phyloP scores from a whole-genome alignment of 2,888 invertebrate species.

The Ashinkailepas kermadecensis region DNA sequence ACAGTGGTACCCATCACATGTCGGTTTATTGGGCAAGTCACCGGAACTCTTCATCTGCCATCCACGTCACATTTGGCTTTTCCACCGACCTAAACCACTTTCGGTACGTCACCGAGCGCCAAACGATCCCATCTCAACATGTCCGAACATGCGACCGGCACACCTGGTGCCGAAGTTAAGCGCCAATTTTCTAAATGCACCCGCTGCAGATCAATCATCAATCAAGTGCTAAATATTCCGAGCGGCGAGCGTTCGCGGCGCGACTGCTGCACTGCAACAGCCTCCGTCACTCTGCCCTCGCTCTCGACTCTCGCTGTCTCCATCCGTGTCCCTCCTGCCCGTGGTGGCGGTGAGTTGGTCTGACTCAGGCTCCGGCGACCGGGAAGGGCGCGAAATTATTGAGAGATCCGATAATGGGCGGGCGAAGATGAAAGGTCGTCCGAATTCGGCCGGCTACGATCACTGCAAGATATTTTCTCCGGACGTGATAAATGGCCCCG shows the following conservation, averaged over 20 bases:
- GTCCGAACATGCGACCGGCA: background rate
- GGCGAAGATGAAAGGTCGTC: slow-evolving; percentile 2
- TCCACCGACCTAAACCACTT: too few species aligned
- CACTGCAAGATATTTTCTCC: background rate
- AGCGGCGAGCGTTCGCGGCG: background rate
- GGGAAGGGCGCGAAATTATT: slow-evolving; percentile 7
- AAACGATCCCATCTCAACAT: too few species aligned
- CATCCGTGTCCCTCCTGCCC: background rate
- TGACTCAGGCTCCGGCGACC: background rate
- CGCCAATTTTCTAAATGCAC: background rate
- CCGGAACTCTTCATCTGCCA: background rate
- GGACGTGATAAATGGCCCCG: slow-evolving; percentile 1
- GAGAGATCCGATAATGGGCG: slow-evolving; percentile 11
- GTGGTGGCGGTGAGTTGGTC: background rate
- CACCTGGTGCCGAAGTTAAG: background rate
- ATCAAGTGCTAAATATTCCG: background rate
- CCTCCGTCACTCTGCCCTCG: too few species aligned
- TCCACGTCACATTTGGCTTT: background rate
- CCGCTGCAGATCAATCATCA: background rate
- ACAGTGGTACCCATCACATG: background rate
- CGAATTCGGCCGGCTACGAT: slow-evolving; percentile 5
- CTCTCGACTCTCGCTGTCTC: too few species aligned
- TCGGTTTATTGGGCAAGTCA: background rate
- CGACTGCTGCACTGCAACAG: too few species aligned
- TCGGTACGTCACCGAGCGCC: too few species aligned